phyloP scores from a whole-genome alignment of 2,113 vertebrate species.

The Nothobranchius kuhntae region DNA sequence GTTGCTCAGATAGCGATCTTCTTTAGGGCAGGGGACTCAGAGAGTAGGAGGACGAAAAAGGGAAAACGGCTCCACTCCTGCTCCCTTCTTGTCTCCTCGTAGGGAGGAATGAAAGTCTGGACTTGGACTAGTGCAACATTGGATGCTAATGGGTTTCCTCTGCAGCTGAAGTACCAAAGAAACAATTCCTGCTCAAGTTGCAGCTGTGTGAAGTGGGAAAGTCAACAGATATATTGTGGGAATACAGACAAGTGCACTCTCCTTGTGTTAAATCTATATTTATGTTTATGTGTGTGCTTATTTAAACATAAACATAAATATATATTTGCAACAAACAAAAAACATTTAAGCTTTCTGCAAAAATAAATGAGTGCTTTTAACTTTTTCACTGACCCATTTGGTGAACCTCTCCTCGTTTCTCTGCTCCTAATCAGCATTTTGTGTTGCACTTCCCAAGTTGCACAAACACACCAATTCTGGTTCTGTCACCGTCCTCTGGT shows the following conservation, averaged over 20 bases:
- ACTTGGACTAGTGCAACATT: conserved; percentile 36
- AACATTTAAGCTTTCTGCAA: conserved; percentile 18
- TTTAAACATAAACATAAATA: neutral
- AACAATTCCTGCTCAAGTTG: conserved; percentile 27
- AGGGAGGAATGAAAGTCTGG: conserved; percentile 48
- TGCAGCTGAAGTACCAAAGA: conserved; percentile 31
- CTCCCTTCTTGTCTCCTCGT: conserved; percentile 20
- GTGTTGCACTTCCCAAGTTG: conserved; percentile 9
- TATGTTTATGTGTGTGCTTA: conserved; percentile 15
- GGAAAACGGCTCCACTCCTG: conserved; percentile 8
- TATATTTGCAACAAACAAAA: conserved; percentile 1
- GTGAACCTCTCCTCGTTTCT: conserved; percentile 15
- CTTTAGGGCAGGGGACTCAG: conserved; percentile 22
- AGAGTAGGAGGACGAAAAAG: neutral
- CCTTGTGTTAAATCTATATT: conserved; percentile 12
- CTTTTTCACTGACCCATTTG: conserved; percentile 34
- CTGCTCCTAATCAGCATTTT: conserved; percentile 1
- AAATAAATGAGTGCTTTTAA: conserved; percentile 11
- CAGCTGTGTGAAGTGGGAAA: conserved; percentile 20
- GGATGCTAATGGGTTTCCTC: conserved; percentile 43
- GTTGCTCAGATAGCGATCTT: conserved; percentile 50
- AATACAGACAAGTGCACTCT: conserved; percentile 23
- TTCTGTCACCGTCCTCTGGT: conserved; percentile 7
- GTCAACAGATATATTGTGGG: conserved; percentile 26
- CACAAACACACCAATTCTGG: conserved; percentile 25